Conservation (phyloP, 2,797 vertebrate genomes). For the Kryptopterus vitreolus region DNA sequence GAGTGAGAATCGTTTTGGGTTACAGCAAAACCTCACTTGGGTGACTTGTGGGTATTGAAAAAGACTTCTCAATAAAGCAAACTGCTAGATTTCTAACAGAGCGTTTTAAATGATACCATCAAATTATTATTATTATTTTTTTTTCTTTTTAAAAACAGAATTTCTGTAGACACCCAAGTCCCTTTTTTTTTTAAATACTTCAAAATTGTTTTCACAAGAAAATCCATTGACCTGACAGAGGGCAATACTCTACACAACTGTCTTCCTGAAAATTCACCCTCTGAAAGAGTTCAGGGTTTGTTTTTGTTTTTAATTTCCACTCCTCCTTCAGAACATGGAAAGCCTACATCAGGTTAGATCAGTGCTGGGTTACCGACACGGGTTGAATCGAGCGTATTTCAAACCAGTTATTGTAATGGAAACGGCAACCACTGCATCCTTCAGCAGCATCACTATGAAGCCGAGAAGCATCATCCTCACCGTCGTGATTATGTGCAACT, state of each 20-base stretch:
- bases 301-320: not conserved
- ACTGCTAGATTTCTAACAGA: not conserved
- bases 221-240: not conserved
- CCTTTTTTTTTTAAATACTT: not conserved
- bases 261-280: not conserved
- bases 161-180: too few species aligned
- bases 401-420: not conserved
- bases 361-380: not conserved
- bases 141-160: too few species aligned
- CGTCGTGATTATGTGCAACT: conserved; percentile 10
- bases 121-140: not conserved
- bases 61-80: not conserved
- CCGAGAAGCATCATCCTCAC: not conserved
- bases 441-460: not conserved
- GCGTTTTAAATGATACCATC: conserved; percentile 36
- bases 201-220: not conserved
- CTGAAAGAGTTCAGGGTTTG: not conserved
- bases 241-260: not conserved
- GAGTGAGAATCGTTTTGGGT: not conserved
- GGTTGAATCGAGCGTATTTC: not conserved
- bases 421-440: not conserved
- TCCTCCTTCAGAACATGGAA: not conserved
- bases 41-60: not conserved
- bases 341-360: not conserved
- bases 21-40: not conserved